Evolutionary conservation across 2,113 vertebrate species (phyloP).

Genomic region (Chaenogobius annularis): DNA sequence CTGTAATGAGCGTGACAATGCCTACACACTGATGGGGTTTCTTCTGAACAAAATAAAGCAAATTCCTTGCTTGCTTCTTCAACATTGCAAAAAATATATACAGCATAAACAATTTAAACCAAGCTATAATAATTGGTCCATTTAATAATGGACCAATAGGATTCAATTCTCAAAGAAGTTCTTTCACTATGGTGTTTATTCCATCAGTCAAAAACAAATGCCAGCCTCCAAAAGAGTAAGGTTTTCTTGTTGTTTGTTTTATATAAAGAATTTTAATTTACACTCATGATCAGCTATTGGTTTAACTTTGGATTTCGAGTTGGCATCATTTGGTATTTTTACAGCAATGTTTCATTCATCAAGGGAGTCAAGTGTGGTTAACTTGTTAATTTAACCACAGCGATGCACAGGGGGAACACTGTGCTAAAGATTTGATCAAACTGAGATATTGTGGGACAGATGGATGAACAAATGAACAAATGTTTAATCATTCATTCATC

Average conservation of each 20-base stretch:
- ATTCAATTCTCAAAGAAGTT: no score
- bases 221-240: no score
- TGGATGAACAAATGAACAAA: constrained; percentile 59
- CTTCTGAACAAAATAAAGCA: not conserved
- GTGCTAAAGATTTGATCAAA: constrained; percentile 23
- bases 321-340: not conserved
- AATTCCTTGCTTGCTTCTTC: not conserved
- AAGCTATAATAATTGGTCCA: no score
- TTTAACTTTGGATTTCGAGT: not conserved
- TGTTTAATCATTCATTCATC: constrained; percentile 47
- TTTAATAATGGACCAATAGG: no score
- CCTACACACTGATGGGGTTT: not conserved
- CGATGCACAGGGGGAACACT: constrained; percentile 4
- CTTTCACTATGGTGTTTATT: no score
- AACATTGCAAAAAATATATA: no score
- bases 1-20: not conserved
- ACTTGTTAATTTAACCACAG: not conserved
- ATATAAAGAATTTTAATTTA: no score
- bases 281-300: no score
- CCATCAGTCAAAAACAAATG: no score
- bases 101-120: no score
- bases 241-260: no score
- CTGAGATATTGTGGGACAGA: constrained; percentile 43
- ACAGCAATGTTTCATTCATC: no score
- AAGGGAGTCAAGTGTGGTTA: not conserved